Conservation (phyloP, 2,113 vertebrate genomes). For the Gulo gulo region DNA sequence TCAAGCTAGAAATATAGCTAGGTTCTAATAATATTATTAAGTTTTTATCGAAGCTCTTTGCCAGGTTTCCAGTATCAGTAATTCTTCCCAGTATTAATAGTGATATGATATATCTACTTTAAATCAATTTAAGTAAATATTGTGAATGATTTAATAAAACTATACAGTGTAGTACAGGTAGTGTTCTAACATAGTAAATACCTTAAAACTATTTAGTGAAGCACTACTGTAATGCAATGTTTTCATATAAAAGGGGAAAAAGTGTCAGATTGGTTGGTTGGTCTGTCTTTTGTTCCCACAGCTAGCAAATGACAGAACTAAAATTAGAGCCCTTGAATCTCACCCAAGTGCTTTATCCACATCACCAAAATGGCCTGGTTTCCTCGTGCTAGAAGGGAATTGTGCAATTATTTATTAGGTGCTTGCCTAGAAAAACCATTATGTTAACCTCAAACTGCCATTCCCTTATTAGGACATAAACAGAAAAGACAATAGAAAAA, state of each 20-base stretch:
- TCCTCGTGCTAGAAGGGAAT: neutral
- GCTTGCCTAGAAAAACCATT: conserved; percentile 58
- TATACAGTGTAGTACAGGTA: neutral
- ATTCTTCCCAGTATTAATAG: neutral
- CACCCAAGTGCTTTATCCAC: conserved; percentile 55
- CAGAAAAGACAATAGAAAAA: conserved; percentile 45
- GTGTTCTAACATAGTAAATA: neutral
- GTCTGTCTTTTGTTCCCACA: conserved; percentile 14
- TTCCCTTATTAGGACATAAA: conserved; percentile 66
- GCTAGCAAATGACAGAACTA: conserved; percentile 57
- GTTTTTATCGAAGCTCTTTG: neutral
- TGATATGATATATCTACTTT: neutral
- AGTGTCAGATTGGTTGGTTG: neutral
- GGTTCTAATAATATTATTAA: neutral
- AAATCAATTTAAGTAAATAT: neutral
- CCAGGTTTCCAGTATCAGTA: neutral
- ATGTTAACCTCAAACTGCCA: conserved; percentile 73
- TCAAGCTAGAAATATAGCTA: neutral
- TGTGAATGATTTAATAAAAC: neutral
- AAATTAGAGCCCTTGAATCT: conserved; percentile 58
- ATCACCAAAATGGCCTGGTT: conserved; percentile 66
- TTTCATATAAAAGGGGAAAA: neutral
- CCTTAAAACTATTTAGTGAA: neutral
- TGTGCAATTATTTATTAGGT: conserved; percentile 67
- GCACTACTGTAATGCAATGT: neutral